These are phyloP conservation scores for Sebastiscus tertius DNA, from an alignment of 2,797 vertebrate species.

Conservation along the genomic window DNA sequence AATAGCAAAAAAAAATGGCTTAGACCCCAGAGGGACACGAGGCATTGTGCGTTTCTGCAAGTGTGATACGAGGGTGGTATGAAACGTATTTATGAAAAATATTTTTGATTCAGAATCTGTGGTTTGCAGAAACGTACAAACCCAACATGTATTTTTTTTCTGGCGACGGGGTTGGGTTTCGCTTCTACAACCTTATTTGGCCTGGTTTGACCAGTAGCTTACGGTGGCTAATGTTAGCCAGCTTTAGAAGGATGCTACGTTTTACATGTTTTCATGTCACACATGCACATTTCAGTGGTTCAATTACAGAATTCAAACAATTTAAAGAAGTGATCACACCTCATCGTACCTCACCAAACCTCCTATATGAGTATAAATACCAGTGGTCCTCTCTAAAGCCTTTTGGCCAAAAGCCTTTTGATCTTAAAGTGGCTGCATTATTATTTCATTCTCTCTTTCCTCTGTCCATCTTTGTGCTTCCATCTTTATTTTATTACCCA, in stretches of 20 bases:
- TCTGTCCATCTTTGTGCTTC: slow-evolving; percentile 25
- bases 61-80: too few species aligned
- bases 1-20: too few species aligned
- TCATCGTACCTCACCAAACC: background rate
- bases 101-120: background rate
- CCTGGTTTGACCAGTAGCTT: background rate
- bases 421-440: slow-evolving; percentile 15
- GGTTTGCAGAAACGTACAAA: background rate
- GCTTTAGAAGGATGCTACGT: too few species aligned
- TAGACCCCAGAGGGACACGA: too few species aligned
- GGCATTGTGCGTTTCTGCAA: too few species aligned
- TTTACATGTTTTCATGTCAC: too few species aligned
- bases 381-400: background rate
- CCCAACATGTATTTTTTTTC: background rate
- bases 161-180: background rate
- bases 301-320: background rate
- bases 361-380: background rate
- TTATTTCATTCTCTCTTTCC: slow-evolving; percentile 11
- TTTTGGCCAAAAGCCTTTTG: background rate
- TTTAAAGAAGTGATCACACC: background rate
- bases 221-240: background rate
- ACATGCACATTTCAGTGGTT: background rate
- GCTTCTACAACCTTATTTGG: background rate
- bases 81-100: too few species aligned
- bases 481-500: slow-evolving; percentile 59